Evolutionary conservation across 2,113 vertebrate genomes (phyloP).

Genomic region (Passer montanus): DNA sequence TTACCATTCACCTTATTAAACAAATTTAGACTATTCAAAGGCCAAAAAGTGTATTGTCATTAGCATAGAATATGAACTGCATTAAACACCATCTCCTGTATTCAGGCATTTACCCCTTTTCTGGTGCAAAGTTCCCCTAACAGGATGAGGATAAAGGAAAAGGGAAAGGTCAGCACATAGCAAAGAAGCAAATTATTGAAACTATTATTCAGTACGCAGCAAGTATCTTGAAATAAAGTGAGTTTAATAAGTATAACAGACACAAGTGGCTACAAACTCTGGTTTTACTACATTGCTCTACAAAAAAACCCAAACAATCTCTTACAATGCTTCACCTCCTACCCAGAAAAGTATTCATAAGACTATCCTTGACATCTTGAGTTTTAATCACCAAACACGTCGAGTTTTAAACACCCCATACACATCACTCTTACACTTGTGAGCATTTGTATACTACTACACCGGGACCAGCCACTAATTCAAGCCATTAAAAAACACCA

Average conservation of each 20-base stretch:
- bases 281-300: neutral
- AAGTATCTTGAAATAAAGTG: neutral
- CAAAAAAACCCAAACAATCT: neutral
- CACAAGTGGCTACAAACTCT: neutral
- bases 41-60: neutral
- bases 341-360: neutral
- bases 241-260: neutral
- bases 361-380: neutral
- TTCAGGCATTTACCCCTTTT: neutral
- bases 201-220: neutral
- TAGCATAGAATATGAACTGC: neutral
- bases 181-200: neutral
- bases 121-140: neutral
- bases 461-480: neutral
- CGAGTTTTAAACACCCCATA: neutral
- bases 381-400: neutral
- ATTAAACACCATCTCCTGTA: neutral
- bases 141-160: neutral
- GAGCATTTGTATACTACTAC: neutral
- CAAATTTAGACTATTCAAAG: neutral
- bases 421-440: neutral
- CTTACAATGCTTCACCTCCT: neutral
- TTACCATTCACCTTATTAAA: neutral
- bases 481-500: neutral
- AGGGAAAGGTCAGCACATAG: neutral